Evolutionary conservation across 1,140 invertebrate species (phyloP).

Genomic region (Ericerus pela): DNA sequence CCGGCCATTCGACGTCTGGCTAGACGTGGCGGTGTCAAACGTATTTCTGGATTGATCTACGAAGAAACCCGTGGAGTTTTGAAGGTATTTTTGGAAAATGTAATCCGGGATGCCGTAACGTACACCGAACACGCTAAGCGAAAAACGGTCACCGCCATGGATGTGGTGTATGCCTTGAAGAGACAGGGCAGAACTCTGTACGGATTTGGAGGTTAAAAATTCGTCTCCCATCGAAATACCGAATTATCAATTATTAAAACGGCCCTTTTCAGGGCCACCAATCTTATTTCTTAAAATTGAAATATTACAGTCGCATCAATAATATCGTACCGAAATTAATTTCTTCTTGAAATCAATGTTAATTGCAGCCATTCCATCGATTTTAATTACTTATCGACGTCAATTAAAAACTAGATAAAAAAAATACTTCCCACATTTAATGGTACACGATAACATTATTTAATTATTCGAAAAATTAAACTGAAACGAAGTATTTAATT

Average conservation of each 20-base stretch:
- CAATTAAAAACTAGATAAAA: too few species aligned
- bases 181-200: constrained; percentile 57
- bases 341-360: too few species aligned
- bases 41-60: constrained; percentile 45
- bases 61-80: constrained; percentile 45
- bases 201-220: constrained; percentile 42
- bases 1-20: constrained; percentile 31
- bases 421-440: too few species aligned
- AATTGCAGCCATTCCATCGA: too few species aligned
- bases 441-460: too few species aligned
- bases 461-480: too few species aligned
- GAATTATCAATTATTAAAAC: background rate
- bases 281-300: background rate
- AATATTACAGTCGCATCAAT: too few species aligned
- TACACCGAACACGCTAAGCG: constrained; percentile 49
- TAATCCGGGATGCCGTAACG: constrained; percentile 44
- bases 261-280: background rate
- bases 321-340: too few species aligned
- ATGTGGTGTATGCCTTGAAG: constrained; percentile 73
- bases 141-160: constrained; percentile 63
- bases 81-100: constrained; percentile 48
- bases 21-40: constrained; percentile 49
- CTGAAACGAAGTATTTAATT: too few species aligned
- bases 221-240: background rate
- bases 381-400: too few species aligned